Evolutionary conservation across 2,888 invertebrate species (phyloP).

Genomic region (Diogma glabrata): DNA sequence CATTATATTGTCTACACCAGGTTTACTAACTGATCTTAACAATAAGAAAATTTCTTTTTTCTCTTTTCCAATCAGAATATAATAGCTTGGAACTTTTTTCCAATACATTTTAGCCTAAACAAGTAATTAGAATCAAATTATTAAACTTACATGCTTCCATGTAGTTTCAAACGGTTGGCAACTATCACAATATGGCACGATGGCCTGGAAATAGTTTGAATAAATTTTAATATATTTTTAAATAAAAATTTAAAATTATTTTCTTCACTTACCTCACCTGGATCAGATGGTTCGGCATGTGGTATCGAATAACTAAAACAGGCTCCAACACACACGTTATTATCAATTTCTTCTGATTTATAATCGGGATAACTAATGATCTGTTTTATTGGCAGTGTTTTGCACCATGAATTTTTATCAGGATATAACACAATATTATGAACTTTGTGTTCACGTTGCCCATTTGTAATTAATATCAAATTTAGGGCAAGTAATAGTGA

Average conservation of each 20-base stretch:
- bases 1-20: too few species aligned
- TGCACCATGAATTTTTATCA: conserved; percentile 59
- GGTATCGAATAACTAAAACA: conserved; percentile 61
- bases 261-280: conserved; percentile 49
- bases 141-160: conserved; percentile 48
- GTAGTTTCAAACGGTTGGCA: conserved; percentile 51
- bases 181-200: conserved; percentile 55
- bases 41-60: too few species aligned
- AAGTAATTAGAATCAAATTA: conserved; percentile 15
- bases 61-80: too few species aligned
- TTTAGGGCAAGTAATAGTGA: background rate
- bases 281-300: conserved; percentile 52
- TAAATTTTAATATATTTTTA: too few species aligned
- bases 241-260: too few species aligned
- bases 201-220: conserved; percentile 32
- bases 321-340: conserved; percentile 58
- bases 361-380: conserved; percentile 54
- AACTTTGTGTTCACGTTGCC: conserved; percentile 29
- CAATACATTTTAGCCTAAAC: too few species aligned
- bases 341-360: conserved; percentile 51
- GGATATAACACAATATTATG: conserved; percentile 59
- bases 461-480: background rate
- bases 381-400: conserved; percentile 54
- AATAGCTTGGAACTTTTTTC: too few species aligned
- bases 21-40: too few species aligned